These are phyloP conservation scores for Therioaphis trifolii DNA, from an alignment of 2,888 invertebrate species.

Conservation along the genomic window DNA sequence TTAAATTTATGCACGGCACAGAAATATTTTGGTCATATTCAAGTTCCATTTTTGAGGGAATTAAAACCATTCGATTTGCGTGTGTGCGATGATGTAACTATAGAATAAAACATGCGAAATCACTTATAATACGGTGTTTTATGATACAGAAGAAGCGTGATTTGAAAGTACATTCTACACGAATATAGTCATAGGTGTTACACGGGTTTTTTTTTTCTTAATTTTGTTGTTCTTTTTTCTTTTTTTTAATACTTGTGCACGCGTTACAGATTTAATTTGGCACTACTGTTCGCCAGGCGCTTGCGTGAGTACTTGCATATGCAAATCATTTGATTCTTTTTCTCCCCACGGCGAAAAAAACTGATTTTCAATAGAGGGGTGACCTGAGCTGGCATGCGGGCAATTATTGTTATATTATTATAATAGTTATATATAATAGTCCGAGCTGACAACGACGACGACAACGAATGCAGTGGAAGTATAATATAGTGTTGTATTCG, in stretches of 20 bases:
- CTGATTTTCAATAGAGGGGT: slow-evolving; percentile 55
- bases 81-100: slow-evolving; percentile 7
- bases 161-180: background rate
- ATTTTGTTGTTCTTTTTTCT: slow-evolving; percentile 14
- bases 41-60: background rate
- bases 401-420: slow-evolving; percentile 39
- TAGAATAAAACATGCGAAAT: slow-evolving; percentile 10
- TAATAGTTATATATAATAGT: slow-evolving; percentile 12
- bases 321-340: slow-evolving; percentile 53
- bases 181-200: background rate
- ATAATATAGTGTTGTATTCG: background rate
- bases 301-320: background rate
- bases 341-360: slow-evolving; percentile 44
- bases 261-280: slow-evolving; percentile 51
- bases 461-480: background rate
- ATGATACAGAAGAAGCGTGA: slow-evolving; percentile 19
- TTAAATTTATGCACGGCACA: too few relatives aligned
- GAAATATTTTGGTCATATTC: background rate
- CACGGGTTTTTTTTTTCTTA: background rate
- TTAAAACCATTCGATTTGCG: background rate
- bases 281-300: slow-evolving; percentile 45
- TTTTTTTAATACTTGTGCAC: background rate
- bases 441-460: slow-evolving; percentile 16
- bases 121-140: slow-evolving; percentile 17
- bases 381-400: slow-evolving; percentile 27